Conservation (phyloP, 2,888 invertebrate species). For the Dicranocentrus wangi region DNA sequence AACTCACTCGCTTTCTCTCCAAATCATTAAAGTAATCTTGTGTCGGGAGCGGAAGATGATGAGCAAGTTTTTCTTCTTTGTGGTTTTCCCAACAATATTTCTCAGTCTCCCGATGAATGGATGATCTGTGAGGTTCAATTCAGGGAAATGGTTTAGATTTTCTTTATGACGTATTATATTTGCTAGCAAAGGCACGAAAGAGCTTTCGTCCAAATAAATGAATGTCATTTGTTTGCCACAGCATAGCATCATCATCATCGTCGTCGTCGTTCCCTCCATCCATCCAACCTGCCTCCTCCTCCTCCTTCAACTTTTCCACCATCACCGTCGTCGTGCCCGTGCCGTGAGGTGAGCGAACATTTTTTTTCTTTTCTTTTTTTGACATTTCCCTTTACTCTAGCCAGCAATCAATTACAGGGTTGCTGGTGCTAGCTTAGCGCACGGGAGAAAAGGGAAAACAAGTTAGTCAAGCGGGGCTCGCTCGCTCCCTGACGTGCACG, state of each 20-base stretch:
- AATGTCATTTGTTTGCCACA: conserved; percentile 25
- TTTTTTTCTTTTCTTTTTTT: no score
- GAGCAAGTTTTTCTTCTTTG: conserved; percentile 26
- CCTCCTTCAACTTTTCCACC: background rate
- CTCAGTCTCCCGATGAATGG: conserved; percentile 44
- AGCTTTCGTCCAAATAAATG: conserved; percentile 10
- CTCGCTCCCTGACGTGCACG: no score
- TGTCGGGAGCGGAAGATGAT: conserved; percentile 16
- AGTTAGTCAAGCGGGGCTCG: no score
- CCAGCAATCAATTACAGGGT: no score
- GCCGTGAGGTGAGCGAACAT: no score
- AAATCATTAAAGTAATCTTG: conserved; percentile 51
- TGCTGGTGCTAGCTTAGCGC: no score
- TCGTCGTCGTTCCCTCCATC: no score
- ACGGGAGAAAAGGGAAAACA: no score
- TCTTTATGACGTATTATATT: conserved; percentile 1
- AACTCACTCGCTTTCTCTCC: conserved; percentile 31
- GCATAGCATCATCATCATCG: no score
- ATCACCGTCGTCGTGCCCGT: no score
- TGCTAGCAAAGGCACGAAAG: conserved; percentile 10
- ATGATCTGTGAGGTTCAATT: conserved; percentile 50
- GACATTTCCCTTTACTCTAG: no score
- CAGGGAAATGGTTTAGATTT: conserved; percentile 26
- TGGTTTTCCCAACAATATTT: conserved; percentile 40
- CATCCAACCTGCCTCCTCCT: no score